Evolutionary conservation across 2,113 vertebrate genomes (phyloP).

Genomic region (Ochotona curzoniae): DNA sequence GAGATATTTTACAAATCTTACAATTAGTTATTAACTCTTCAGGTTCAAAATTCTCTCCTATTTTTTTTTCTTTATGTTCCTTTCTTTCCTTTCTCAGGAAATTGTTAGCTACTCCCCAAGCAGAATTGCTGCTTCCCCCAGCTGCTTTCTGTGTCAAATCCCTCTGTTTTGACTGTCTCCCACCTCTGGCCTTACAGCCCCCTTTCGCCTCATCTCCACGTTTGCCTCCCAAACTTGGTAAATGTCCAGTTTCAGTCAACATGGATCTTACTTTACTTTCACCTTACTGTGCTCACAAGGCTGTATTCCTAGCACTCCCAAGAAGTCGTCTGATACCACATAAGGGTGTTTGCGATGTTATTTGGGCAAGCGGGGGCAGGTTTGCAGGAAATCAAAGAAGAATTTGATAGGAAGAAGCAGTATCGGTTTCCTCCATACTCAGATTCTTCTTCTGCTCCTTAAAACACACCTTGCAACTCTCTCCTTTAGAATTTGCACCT

Average conservation of each 20-base stretch:
- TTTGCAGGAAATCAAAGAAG: neutral
- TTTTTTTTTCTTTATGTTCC: neutral
- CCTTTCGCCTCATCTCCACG: neutral
- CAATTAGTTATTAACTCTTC: constrained; percentile 64
- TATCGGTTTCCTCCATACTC: neutral
- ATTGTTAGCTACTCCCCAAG: constrained; percentile 32
- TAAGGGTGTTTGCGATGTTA: neutral
- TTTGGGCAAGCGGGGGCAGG: neutral
- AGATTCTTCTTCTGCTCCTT: constrained; percentile 31
- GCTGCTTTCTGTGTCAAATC: constrained; percentile 53
- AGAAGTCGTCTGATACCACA: neutral
- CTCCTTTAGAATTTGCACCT: constrained; percentile 10
- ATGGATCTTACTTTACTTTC: constrained; percentile 44
- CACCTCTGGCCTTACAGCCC: neutral
- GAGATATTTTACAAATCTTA: constrained; percentile 51
- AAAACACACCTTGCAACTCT: constrained; percentile 20
- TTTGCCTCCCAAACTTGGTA: constrained; percentile 57
- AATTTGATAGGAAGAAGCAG: neutral
- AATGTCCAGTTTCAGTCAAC: constrained; percentile 57
- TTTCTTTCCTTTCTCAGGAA: constrained; percentile 19
- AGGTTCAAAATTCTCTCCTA: constrained; percentile 55
- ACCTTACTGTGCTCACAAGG: neutral
- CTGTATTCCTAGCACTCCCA: neutral
- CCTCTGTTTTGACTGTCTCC: constrained; percentile 19
- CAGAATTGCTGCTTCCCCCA: constrained; percentile 39